phyloP scores from a whole-genome alignment of 2,113 vertebrate genomes.

The Tragelaphus imberbis region DNA sequence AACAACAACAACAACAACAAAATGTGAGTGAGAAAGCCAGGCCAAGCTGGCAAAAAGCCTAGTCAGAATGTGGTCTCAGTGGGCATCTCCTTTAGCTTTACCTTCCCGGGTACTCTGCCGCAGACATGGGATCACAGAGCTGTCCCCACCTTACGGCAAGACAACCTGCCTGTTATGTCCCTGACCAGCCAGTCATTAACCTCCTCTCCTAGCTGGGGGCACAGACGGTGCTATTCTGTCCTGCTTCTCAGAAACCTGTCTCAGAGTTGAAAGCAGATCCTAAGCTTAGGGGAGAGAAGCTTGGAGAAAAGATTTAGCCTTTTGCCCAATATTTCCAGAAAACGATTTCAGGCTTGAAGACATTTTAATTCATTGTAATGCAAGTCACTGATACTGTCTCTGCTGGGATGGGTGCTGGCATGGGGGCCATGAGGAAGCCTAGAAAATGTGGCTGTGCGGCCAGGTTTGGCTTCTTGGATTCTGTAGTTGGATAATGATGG shows the following conservation, averaged over 20 bases:
- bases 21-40: background rate
- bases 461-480: background rate
- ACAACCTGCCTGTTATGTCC: background rate
- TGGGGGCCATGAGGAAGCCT: background rate
- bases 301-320: background rate
- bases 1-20: background rate
- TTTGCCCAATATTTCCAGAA: background rate
- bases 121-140: background rate
- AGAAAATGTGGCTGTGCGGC: background rate
- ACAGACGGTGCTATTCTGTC: background rate
- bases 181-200: accelerated
- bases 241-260: background rate
- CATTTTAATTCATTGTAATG: background rate
- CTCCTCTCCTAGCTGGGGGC: background rate
- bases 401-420: background rate
- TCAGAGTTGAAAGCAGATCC: background rate
- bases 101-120: background rate
- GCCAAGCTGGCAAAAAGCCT: background rate
- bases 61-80: background rate
- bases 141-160: too few relatives aligned
- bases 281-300: background rate
- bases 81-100: background rate
- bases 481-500: background rate
- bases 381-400: background rate
- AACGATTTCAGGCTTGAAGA: background rate